Evolutionary conservation across 2,888 invertebrate genomes (phyloP).

Genomic region (Chrysolina americana): DNA sequence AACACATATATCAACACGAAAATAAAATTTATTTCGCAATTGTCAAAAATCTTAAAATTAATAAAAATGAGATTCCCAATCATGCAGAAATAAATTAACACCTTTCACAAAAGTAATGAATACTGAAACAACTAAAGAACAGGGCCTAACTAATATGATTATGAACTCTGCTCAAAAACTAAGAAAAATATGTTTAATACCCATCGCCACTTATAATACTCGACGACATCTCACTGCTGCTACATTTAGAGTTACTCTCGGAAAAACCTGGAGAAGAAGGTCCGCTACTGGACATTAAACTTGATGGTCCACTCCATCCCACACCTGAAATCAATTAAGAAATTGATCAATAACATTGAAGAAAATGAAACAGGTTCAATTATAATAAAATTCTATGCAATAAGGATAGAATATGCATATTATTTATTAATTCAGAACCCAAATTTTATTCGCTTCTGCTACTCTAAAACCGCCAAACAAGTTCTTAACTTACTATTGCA

Average conservation of each 20-base stretch:
- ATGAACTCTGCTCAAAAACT: slow-evolving; percentile 27
- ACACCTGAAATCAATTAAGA: slow-evolving; percentile 59
- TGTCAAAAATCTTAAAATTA: slow-evolving; percentile 1
- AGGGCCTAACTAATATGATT: slow-evolving; percentile 35
- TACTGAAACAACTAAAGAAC: slow-evolving; percentile 39
- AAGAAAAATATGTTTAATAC: slow-evolving; percentile 65
- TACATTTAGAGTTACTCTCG: slow-evolving; percentile 74
- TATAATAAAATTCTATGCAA: slow-evolving; percentile 4
- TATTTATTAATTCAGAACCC: too few relatives aligned
- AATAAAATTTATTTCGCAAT: slow-evolving; percentile 35
- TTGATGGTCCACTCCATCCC: slow-evolving; percentile 91
- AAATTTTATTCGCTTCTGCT: too few relatives aligned
- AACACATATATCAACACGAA: slow-evolving; percentile 34
- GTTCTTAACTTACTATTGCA: slow-evolving; percentile 70
- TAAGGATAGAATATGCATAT: slow-evolving; percentile 10
- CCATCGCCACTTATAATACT: slow-evolving; percentile 78
- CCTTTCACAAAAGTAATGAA: slow-evolving; percentile 27
- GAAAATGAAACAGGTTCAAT: too few relatives aligned
- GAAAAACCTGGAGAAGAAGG: slow-evolving; percentile 85
- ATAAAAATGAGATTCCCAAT: slow-evolving; percentile 21
- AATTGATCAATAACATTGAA: too few relatives aligned
- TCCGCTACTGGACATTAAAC: slow-evolving; percentile 84
- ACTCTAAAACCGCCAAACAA: not conserved
- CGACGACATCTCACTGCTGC: slow-evolving; percentile 75
- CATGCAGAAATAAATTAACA: slow-evolving; percentile 22